Conservation (phyloP, 35 echinoderm and acorn worm species). For the Stichopus chloronotus region DNA sequence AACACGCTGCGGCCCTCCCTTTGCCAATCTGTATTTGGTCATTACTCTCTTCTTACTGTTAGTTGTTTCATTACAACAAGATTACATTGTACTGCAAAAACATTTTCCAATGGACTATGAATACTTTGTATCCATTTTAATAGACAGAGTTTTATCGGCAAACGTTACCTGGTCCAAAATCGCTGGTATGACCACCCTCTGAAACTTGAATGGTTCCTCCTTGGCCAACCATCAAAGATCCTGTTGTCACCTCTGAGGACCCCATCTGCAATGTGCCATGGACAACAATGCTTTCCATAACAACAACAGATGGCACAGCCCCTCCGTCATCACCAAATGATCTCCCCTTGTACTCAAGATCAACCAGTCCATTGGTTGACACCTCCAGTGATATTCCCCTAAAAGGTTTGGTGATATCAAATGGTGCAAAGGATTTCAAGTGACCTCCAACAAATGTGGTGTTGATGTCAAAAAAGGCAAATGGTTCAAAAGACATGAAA, state of each 20-base stretch:
- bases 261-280: constrained; percentile 57
- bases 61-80: too few relatives aligned
- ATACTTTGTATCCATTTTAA: too few relatives aligned
- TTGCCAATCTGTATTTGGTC: too few relatives aligned
- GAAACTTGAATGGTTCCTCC: constrained; percentile 31
- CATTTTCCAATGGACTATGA: too few relatives aligned
- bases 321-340: constrained; percentile 22
- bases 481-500: constrained; percentile 63
- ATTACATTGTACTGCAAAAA: too few relatives aligned
- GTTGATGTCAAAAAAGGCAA: constrained; percentile 35
- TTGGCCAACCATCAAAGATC: constrained; percentile 43
- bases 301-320: constrained; percentile 45
- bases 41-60: too few relatives aligned
- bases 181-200: constrained; percentile 67
- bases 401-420: constrained; percentile 14
- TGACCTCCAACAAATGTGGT: constrained; percentile 50
- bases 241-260: constrained; percentile 40
- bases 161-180: constrained; percentile 72
- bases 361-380: background rate
- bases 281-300: constrained; percentile 42
- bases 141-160: background rate
- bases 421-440: constrained; percentile 47
- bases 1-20: too few relatives aligned
- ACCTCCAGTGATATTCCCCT: constrained; percentile 25
- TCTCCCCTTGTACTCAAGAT: constrained; percentile 61